Base-by-base conservation (phyloP, 1,140 invertebrate genomes). In the Drosophila lacertosa region DNA sequence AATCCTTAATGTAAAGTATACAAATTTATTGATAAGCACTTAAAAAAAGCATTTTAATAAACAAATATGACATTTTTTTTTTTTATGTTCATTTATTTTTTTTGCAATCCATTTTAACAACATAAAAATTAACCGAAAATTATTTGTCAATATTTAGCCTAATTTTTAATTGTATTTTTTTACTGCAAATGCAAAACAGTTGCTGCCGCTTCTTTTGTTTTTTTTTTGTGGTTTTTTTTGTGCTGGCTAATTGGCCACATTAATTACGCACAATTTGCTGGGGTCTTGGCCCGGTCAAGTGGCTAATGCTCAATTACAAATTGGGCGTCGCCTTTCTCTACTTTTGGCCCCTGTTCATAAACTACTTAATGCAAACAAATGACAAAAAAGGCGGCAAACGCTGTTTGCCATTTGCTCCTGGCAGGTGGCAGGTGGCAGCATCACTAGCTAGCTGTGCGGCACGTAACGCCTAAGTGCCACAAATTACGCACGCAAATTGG, bases 401-500 rank as follows among this genome's bases (percentile, higher is more conserved):
- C n/a, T 7, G 26, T 29, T 33, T 62, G 80, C 66, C 75, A 78
- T 65, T 74, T n/a, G n/a, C n/a, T n/a, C n/a, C n/a, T n/a, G n/a
- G n/a, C n/a, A n/a, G n/a, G n/a, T n/a, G n/a, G n/a, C n/a, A n/a
- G n/a, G n/a, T 73, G 73, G 29, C 45, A 47, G 50, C 60, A 39
- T 45, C 60, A 55, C 54, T 50, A 57, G 68, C 69, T 66, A 62
- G 13, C 13, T n/a, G n/a, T 50, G 68, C 3, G 68, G 68, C 81
- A 86, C 81, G 81, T 86, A 86, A 53, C 82, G 67, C 74, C 65
- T 77, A 86, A 88, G 81, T 88, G 81, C 81, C 81, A 74, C 81
- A 86, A 86, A 86, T 86, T 86, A 86, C 82, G 81, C 81, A 86
- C 81, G 82, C 81, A 86, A 86, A 86, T 86, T 86, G 81, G 81